Base-by-base conservation (phyloP, 2,797 vertebrate species). In the Malacoctenus gilli region DNA sequence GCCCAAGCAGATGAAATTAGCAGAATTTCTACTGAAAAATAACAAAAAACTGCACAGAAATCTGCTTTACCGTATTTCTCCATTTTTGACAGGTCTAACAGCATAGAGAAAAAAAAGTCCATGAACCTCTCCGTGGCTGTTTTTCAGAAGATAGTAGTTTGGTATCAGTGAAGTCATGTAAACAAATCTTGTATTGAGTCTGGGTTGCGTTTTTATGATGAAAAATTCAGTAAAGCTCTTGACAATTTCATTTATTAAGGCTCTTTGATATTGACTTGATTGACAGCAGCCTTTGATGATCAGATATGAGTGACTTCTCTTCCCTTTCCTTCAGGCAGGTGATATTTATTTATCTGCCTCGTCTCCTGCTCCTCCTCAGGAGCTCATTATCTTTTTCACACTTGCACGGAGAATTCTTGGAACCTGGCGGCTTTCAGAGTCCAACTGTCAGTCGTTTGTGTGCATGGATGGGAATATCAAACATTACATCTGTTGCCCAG, bases 341-440 rank as follows among this genome's bases (percentile, higher is more conserved):
- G 87, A 76, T 87, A 87, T 90, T 90, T 91, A 83, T 89, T 87
- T 87, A 91, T 92, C 85, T 77, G 53, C 47, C 36, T 75, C 16
- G n/a, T 64, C 56, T 75, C 65, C 66, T 56, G 37, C 69, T 57
- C 35, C 47, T 67, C 50, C 77, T 73, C 72, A 55, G 60, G 59
- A 40, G 56, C 76, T 75, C 72, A 66, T 85, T 81, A 55, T 71
- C 77, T 75, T 72, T 73, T 70, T 78, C 59, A 67, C 77, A 72
- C 46, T 50, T 56, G n/a, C 56, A 48, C n/a, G 28, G 43, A 59
- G 34, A 50, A 63, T 75, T 85, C 70, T 67, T 20, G 13, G 63
- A 68, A 82, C 70, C 31, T n/a, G 49, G 31, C 23, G 2, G 11
- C 58, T 47, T 70, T 72, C 50, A 38, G 59, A 70, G 67, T 46